These are phyloP conservation scores for Acronicta alni DNA, from an alignment of 2,888 invertebrate genomes.

Conservation along the genomic window DNA sequence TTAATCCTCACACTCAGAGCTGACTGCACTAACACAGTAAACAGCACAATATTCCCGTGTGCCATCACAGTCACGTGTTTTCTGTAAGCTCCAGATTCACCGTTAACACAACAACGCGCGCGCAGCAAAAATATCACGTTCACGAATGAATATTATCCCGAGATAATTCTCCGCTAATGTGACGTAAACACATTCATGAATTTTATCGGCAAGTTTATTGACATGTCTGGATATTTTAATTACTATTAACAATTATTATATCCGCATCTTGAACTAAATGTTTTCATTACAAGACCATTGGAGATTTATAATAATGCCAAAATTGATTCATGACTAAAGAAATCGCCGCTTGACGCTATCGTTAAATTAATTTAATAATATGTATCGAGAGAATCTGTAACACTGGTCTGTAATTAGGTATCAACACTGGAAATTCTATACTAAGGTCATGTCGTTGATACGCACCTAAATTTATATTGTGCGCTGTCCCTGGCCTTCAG, in stretches of 20 bases:
- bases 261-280: neutral
- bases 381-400: slow-evolving; percentile 6
- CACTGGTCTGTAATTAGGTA: slow-evolving; percentile 16
- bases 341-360: neutral
- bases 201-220: slow-evolving; percentile 71
- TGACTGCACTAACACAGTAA: slow-evolving; percentile 52
- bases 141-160: slow-evolving; percentile 70
- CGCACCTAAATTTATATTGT: slow-evolving; percentile 29
- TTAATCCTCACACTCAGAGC: slow-evolving; percentile 74
- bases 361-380: neutral
- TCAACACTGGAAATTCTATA: slow-evolving; percentile 42
- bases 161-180: slow-evolving; percentile 71
- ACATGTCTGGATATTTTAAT: slow-evolving; percentile 45
- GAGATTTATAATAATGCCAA: no score
- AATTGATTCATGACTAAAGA: no score
- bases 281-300: neutral
- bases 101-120: slow-evolving; percentile 58
- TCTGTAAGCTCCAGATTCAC: slow-evolving; percentile 39
- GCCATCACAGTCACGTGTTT: slow-evolving; percentile 64
- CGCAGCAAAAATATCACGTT: slow-evolving; percentile 71
- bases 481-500: slow-evolving; percentile 32
- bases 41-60: slow-evolving; percentile 53
- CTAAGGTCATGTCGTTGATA: slow-evolving; percentile 51
- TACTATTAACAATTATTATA: slow-evolving; percentile 6
- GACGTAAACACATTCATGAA: slow-evolving; percentile 65